Conservation (phyloP, 2,797 vertebrate species). For the Syngnathus rostellatus region DNA sequence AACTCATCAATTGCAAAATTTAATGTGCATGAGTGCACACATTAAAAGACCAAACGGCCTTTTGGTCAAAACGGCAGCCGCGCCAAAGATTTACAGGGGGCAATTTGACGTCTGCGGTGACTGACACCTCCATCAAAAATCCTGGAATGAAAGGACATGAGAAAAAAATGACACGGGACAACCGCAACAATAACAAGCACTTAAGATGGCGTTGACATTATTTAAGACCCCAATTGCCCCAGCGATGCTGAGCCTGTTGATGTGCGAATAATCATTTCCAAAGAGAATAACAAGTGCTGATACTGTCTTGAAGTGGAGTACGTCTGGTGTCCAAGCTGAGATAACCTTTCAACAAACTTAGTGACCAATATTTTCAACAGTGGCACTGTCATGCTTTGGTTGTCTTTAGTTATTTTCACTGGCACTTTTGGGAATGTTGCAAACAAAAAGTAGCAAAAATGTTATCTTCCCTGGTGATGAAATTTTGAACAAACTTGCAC, state of each 20-base stretch:
- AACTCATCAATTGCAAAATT: not conserved
- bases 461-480: no score
- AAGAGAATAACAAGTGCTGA: not conserved
- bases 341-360: not conserved
- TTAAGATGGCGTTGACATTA: slow-evolving; percentile 3
- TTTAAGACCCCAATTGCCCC: slow-evolving; percentile 3
- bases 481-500: no score
- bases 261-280: slow-evolving; percentile 5
- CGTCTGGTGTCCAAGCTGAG: no score
- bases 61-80: not conserved
- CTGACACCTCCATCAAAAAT: not conserved
- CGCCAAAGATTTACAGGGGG: not conserved
- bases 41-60: not conserved
- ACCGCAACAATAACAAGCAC: not conserved
- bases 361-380: not conserved
- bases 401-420: no score
- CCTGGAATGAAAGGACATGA: not conserved
- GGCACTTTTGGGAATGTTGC: no score
- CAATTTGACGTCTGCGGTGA: not conserved
- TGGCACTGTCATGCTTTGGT: no score
- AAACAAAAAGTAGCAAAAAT: no score
- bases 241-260: slow-evolving; percentile 2
- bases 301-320: slow-evolving; percentile 1
- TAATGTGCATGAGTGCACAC: not conserved
- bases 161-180: not conserved